phyloP scores from a whole-genome alignment of 2,113 vertebrate genomes.

The Pelobates fuscus region DNA sequence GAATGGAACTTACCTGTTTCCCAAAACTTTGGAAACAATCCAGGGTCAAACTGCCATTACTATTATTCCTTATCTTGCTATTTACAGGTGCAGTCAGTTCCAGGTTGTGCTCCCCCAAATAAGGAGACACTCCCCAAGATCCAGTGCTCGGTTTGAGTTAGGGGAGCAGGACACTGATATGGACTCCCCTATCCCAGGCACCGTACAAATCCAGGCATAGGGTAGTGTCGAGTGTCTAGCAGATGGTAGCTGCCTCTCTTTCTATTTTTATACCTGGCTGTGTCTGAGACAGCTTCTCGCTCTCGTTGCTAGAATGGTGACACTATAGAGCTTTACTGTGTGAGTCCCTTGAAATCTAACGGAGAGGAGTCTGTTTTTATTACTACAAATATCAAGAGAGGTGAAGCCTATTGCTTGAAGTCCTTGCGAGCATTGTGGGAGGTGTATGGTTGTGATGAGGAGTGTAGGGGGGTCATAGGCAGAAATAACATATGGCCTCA shows the following conservation, averaged over 20 bases:
- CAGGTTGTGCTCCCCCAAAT: background rate
- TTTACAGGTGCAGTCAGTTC: background rate
- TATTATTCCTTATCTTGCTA: background rate
- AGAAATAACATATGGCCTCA: conserved; percentile 35
- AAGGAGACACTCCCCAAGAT: background rate
- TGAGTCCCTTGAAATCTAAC: background rate
- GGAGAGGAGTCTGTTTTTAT: background rate
- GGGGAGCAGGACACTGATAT: conserved; percentile 15
- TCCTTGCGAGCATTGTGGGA: background rate
- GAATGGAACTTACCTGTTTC: conserved; percentile 6
- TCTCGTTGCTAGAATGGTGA: background rate
- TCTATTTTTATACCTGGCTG: conserved; percentile 45
- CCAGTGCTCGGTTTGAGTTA: conserved; percentile 3
- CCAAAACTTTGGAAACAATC: background rate
- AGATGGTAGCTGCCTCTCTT: conserved; percentile 35
- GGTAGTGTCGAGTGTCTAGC: conserved; percentile 43
- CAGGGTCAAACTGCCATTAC: conserved; percentile 4
- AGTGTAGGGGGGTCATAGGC: conserved; percentile 1
- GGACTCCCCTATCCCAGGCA: conserved; percentile 19
- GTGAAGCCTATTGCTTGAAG: background rate
- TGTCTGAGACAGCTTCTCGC: conserved; percentile 25
- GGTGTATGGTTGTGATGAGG: background rate
- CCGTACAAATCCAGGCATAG: conserved; percentile 32
- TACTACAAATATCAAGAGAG: background rate
- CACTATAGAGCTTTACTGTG: too few species aligned